Percentiles rank a stretch among this genome's conserved stretches.
Evolutionary conservation across 2,113 vertebrate genomes (phyloP).

Genomic region (Lota lota): DNA sequence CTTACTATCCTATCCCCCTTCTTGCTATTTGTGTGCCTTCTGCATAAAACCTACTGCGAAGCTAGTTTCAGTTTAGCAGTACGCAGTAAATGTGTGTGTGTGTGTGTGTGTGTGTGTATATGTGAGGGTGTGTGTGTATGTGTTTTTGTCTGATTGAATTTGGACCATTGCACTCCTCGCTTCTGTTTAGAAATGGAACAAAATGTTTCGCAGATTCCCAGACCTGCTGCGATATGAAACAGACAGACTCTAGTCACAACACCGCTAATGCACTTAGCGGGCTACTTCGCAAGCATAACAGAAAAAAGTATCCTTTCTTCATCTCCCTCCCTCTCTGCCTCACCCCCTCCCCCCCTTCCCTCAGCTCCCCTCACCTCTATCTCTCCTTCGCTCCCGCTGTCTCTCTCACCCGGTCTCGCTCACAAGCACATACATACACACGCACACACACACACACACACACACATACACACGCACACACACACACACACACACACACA

Average conservation of each 20-base stretch:
- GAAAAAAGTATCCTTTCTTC: conserved; percentile 40
- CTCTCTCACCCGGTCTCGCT: background rate
- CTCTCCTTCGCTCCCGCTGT: background rate
- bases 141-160: background rate
- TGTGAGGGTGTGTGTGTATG: background rate
- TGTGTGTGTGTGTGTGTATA: background rate
- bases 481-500: conserved; percentile 11
- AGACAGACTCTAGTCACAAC: conserved; percentile 33
- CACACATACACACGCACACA: conserved; percentile 16
- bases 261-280: conserved; percentile 43
- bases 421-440: background rate
- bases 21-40: no score
- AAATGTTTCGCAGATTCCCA: conserved; percentile 25
- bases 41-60: no score
- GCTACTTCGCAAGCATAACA: conserved; percentile 42
- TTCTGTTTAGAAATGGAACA: conserved; percentile 22
- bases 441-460: conserved; percentile 22
- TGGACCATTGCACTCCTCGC: conserved; percentile 18
- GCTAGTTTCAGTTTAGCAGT: no score
- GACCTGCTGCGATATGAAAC: conserved; percentile 23
- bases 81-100: background rate
- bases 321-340: conserved; percentile 12
- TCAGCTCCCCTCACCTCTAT: background rate
- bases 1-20: no score
- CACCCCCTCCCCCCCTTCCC: background rate